Conservation (phyloP, 2,113 vertebrate species). For the Pycnonotus jocosus region DNA sequence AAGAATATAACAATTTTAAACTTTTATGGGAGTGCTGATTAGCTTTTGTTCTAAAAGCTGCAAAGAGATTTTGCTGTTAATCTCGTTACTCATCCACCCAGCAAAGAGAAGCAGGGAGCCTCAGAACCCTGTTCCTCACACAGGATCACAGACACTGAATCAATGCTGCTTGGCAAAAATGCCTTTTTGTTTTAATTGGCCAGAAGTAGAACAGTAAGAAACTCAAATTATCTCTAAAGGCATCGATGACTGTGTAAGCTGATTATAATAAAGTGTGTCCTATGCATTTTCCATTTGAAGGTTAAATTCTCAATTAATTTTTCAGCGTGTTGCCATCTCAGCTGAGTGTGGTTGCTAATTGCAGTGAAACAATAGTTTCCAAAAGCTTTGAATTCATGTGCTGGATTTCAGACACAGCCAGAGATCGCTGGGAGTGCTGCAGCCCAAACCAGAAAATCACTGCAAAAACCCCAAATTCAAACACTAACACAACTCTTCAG, state of each 20-base stretch:
- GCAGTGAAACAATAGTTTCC: slow-evolving; percentile 55
- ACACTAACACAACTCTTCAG: background rate
- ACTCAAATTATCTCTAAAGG: slow-evolving; percentile 54
- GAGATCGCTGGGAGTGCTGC: background rate
- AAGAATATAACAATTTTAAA: slow-evolving; percentile 61
- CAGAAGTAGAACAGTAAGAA: slow-evolving; percentile 53
- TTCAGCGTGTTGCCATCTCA: slow-evolving; percentile 63
- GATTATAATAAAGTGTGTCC: slow-evolving; percentile 54
- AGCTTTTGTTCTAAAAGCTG: slow-evolving; percentile 60
- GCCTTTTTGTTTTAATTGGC: slow-evolving; percentile 5
- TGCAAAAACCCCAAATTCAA: background rate
- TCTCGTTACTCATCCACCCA: slow-evolving; percentile 59
- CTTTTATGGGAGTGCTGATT: slow-evolving; percentile 53
- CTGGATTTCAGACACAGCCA: slow-evolving; percentile 6
- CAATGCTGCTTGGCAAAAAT: slow-evolving; percentile 46
- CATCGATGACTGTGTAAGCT: slow-evolving; percentile 47
- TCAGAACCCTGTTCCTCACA: slow-evolving; percentile 50
- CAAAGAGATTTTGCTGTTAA: slow-evolving; percentile 53
- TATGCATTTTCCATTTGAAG: slow-evolving; percentile 70
- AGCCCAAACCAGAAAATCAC: slow-evolving; percentile 16
- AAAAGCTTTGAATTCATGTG: slow-evolving; percentile 4
- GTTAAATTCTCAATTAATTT: slow-evolving; percentile 78
- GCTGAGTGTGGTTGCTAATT: slow-evolving; percentile 53
- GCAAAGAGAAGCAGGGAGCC: slow-evolving; percentile 58
- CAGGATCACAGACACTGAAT: slow-evolving; percentile 47